A percentile compares a stretch with the other conserved stretches of the same genome.
Evolutionary conservation across 2,888 invertebrate genomes (phyloP).

Genomic region (Saturnia japonica): DNA sequence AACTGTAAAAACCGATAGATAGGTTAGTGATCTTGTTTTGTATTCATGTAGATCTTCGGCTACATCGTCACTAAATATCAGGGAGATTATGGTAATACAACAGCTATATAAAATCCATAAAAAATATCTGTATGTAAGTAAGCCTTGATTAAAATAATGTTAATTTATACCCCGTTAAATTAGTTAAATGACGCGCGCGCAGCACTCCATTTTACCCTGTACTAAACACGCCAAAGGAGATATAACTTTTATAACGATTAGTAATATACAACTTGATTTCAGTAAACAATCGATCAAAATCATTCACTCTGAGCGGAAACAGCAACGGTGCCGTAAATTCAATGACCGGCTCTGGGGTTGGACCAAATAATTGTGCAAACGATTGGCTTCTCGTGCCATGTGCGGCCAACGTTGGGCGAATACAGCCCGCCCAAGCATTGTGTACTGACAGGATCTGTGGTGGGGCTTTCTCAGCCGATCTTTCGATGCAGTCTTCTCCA

Average conservation of each 20-base stretch:
- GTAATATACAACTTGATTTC: conserved; percentile 24
- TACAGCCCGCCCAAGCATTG: conserved; percentile 79
- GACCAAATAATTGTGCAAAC: conserved; percentile 86
- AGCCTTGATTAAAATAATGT: too few species aligned
- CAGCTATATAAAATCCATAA: too few species aligned
- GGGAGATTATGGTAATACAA: not conserved
- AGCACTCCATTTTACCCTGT: too few species aligned
- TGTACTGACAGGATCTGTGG: conserved; percentile 93
- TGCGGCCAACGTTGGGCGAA: conserved; percentile 85
- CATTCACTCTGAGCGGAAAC: conserved; percentile 90
- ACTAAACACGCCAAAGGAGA: too few species aligned
- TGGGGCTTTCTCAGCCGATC: conserved; percentile 88
- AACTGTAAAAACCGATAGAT: too few species aligned
- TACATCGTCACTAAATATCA: too few species aligned
- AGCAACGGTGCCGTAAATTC: conserved; percentile 86
- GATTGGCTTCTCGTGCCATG: conserved; percentile 93
- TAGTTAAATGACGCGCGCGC: too few species aligned
- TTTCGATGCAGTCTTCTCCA: conserved; percentile 85
- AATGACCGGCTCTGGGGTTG: conserved; percentile 85
- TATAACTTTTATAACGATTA: too few species aligned
- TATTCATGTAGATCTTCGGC: too few species aligned
- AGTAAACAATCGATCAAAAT: conserved; percentile 87
- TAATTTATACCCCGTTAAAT: too few species aligned
- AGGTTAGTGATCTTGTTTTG: too few species aligned
- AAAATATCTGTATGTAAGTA: too few species aligned